Evolutionary conservation across 2,797 vertebrate genomes (phyloP), one percentile per base, ranked within the genome.

Genomic region (Manis pentadactyla): DNA sequence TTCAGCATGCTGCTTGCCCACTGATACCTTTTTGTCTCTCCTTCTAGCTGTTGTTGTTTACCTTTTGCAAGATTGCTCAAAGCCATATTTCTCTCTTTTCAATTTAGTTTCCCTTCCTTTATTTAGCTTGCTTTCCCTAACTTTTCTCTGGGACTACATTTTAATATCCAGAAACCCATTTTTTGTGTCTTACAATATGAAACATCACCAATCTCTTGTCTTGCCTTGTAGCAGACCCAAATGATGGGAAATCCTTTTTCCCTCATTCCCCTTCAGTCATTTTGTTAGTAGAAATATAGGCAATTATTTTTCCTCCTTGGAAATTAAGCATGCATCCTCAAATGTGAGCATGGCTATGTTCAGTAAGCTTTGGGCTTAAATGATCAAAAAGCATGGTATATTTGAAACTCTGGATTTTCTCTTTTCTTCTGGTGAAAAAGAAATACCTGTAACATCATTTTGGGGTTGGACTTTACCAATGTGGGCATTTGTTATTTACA

Each of bases 331-430:
- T 64, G 18, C 13, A 37, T 5, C 18, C 25, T 18, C 25, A 61
- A 75, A 88, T 10, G 69, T n/a, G 19, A 51, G 27, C 4, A 57
- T 57, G 25, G 13, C 69, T 63, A 12, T 63, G 53, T 63, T 92
- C 19, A 57, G 34, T 81, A 37, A 94, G 13, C 7, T 57, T 94
- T 69, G 79, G 8, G 37, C 77, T 95, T 85, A 95, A 73, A 61
- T 68, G 10, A 53, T 29, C 37, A 74, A 88, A 42, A 21, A 69
- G 55, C 10, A 69, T 13, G 2, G 5, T n/a, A 46, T 34, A 86
- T 64, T 95, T 69, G 37, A 75, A 71, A 90, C 10, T 77, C 27
- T 85, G 12, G 10, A 51, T 84, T 91, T 91, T 85, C 19, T 42
- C 7, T 82, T 88, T 79, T 51, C 3, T 93, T 57, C 64, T 84